A percentile compares a stretch with the other conserved stretches of the same genome.
Evolutionary conservation across 2,113 vertebrate genomes (phyloP).

Genomic region (Muntiacus muntjak): DNA sequence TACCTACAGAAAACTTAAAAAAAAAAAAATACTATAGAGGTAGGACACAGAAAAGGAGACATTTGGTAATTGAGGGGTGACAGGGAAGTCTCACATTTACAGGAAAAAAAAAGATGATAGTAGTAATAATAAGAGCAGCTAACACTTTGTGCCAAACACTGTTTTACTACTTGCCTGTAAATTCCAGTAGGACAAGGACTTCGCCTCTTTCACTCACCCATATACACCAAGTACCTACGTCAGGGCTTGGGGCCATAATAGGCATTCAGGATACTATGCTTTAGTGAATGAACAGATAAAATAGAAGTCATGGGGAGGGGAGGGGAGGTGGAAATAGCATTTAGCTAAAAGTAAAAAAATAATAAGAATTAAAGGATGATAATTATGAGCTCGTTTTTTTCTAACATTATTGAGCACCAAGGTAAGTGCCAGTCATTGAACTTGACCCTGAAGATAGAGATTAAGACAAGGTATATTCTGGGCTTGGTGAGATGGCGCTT

Average conservation of each 20-base stretch:
- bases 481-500: neutral
- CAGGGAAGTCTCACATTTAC: neutral
- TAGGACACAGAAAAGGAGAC: neutral
- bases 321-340: neutral
- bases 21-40: neutral
- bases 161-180: neutral
- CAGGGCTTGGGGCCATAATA: neutral
- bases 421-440: neutral
- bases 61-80: neutral
- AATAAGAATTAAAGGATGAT: neutral
- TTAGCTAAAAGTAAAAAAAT: neutral
- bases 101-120: neutral
- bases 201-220: neutral
- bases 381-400: neutral
- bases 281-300: neutral
- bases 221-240: neutral
- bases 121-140: neutral
- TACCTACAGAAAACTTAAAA: neutral
- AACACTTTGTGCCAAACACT: neutral
- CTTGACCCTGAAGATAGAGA: neutral
- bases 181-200: neutral
- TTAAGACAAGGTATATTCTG: neutral
- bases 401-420: neutral
- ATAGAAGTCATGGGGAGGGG: neutral
- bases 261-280: neutral